Percentiles rank a stretch among this genome's conserved stretches.
Conservation (phyloP, 1,140 invertebrate genomes). For the Drosophila neocordata region DNA sequence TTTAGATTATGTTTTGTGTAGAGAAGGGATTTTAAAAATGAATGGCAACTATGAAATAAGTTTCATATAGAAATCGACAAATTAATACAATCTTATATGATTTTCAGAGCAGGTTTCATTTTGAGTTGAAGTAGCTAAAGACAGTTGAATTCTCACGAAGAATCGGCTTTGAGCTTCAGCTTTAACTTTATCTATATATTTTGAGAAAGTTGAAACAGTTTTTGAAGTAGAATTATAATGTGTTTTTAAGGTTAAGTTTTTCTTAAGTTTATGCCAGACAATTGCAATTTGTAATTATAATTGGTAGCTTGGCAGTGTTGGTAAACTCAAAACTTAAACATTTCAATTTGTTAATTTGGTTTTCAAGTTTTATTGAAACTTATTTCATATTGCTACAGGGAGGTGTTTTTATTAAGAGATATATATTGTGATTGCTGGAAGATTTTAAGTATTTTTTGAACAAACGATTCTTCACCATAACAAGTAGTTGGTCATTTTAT, state of each 20-base stretch:
- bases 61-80: neutral
- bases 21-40: neutral
- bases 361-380: neutral
- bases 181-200: no score
- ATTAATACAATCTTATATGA: no score
- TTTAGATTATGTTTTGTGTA: slow-evolving; percentile 30
- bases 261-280: no score
- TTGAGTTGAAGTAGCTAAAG: no score
- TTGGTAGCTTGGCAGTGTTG: neutral
- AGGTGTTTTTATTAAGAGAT: neutral
- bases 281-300: no score
- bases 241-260: no score
- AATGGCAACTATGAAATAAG: neutral
- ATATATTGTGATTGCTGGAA: slow-evolving; percentile 13
- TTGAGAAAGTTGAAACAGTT: no score
- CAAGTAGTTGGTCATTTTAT: slow-evolving; percentile 14
- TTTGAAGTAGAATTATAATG: no score
- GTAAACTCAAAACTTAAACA: neutral
- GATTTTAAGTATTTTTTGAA: neutral
- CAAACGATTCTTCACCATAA: neutral
- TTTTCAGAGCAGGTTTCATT: no score
- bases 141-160: no score
- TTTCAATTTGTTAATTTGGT: no score
- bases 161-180: no score
- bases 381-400: neutral